Evolutionary conservation across 2,888 invertebrate species (phyloP).

Genomic region (Melieria crassipennis): DNA sequence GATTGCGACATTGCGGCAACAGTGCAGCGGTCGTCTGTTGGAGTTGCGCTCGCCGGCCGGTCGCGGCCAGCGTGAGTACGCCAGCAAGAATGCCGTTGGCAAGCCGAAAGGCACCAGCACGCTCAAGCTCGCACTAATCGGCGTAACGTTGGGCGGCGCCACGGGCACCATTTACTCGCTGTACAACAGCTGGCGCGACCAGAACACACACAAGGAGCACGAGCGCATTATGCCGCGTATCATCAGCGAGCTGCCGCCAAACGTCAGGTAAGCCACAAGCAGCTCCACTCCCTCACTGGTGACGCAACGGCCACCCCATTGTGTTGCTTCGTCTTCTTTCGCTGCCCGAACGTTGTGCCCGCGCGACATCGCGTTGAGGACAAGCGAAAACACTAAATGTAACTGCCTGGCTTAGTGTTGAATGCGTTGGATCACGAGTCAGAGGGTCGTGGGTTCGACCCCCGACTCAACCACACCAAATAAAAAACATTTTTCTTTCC

Average conservation of each 20-base stretch:
- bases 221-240: conserved; percentile 57
- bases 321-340: no score
- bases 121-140: conserved; percentile 70
- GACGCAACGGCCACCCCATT: no score
- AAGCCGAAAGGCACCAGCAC: conserved; percentile 49
- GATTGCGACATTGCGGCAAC: conserved; percentile 20
- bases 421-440: no score
- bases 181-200: conserved; percentile 53
- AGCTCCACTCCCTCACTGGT: no score
- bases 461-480: no score
- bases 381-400: no score
- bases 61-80: conserved; percentile 13
- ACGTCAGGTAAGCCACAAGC: conserved; percentile 35
- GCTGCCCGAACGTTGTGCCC: no score
- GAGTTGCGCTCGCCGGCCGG: conserved; percentile 28
- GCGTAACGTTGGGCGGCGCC: conserved; percentile 71
- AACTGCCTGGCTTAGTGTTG: no score
- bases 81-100: conserved; percentile 6
- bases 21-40: background rate
- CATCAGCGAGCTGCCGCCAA: conserved; percentile 66
- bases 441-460: no score
- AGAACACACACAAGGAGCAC: conserved; percentile 63
- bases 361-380: no score
- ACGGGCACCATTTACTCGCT: conserved; percentile 69
- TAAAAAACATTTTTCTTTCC: no score